phyloP scores from a whole-genome alignment of 2,797 vertebrate genomes.

The Remorina albescens region DNA sequence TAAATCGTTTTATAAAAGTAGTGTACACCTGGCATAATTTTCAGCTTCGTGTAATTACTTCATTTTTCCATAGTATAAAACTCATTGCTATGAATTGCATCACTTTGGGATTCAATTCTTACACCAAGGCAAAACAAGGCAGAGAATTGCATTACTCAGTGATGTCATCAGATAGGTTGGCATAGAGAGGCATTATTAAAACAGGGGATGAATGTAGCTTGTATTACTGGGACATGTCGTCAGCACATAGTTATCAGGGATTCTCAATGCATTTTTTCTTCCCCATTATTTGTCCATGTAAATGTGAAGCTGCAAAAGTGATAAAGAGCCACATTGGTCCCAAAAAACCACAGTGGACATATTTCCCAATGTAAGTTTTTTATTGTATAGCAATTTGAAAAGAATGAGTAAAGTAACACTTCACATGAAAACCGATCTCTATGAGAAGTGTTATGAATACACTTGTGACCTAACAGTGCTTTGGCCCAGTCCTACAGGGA shows the following conservation, averaged over 20 bases:
- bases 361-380: too few relatives aligned
- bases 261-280: conserved; percentile 37
- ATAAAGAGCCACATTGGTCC: conserved; percentile 20
- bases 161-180: conserved; percentile 86
- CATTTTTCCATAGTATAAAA: conserved; percentile 70
- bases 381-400: conserved; percentile 21
- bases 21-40: conserved; percentile 60
- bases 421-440: neutral
- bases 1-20: conserved; percentile 52
- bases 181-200: conserved; percentile 65
- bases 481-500: neutral
- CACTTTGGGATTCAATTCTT: conserved; percentile 80
- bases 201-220: conserved; percentile 63
- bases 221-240: conserved; percentile 83
- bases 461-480: neutral
- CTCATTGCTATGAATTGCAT: conserved; percentile 84
- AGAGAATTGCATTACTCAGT: conserved; percentile 77
- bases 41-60: conserved; percentile 67
- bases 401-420: neutral
- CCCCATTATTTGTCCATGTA: conserved; percentile 42
- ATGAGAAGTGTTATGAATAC: neutral
- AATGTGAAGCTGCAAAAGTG: conserved; percentile 26
- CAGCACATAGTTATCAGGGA: conserved; percentile 71
- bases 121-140: conserved; percentile 71
- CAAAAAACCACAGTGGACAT: neutral